Evolutionary conservation across 2,888 invertebrate genomes (phyloP), one percentile per base, ranked within the genome.

Genomic region (Zaprionus bogoriensis): DNA sequence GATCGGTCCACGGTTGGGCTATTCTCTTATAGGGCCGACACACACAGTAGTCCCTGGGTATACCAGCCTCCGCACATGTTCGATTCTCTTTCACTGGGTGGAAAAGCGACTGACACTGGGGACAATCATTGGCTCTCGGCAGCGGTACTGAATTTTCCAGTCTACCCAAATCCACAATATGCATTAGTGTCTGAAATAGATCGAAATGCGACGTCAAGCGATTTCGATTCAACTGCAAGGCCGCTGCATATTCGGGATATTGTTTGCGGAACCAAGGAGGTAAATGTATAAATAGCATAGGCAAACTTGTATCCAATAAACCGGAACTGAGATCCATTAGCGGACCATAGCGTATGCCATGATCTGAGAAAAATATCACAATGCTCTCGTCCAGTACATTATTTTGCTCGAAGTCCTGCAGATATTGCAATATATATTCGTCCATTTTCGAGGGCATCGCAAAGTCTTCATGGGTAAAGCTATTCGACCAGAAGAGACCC

Each of bases 401-500:
- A 0, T 92, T 92, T 12, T 91, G 90, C 4, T 92, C 90, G 20
- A 95, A 88, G 38, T 92, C 91, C 50, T 92, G 89, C 28, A 95
- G 90, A 73, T 94, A 93, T 30, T 92, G 88, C 46, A 92, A 89
- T 19, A 94, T 87, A 92, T 92, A 92, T 4, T 87, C 88, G 75
- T 95, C 95, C 90, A 94, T 93, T 25, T 93, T 92, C 12, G 94
- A 92, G 0, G 94, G 93, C 2, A 92, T 92, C 76, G 93, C 94
- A 41, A 93, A 90, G 53, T 92, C 91, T 67, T 95, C 93, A 83
- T 95, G 95, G 74, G 94, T 95, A 64, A 94, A 94, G 14, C 94
- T 93, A 79, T 94, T 95, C 73, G 94, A 92, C 95, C 95, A 96
- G 84, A 95, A 95, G 2, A 95, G 90, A 0, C 94, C 95, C 81